A percentile compares a stretch with the other conserved stretches of the same genome.
phyloP scores from a whole-genome alignment of 2,888 invertebrate genomes.

The Parasteatoda lunata region DNA sequence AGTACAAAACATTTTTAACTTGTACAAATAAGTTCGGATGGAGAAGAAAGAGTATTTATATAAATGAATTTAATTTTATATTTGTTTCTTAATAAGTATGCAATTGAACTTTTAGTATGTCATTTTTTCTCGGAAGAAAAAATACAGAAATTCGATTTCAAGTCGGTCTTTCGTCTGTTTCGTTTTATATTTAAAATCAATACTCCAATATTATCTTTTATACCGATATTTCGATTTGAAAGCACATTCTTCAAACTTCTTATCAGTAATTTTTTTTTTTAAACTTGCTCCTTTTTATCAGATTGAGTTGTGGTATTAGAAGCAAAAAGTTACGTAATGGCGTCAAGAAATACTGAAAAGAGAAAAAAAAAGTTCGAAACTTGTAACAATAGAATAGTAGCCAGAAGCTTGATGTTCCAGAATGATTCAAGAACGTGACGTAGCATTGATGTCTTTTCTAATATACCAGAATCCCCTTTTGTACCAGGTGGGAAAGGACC shows the following conservation, averaged over 20 bases:
- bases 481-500: constrained; percentile 42
- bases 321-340: background rate
- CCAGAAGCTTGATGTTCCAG: background rate
- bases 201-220: background rate
- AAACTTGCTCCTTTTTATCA: background rate
- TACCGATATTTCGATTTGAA: background rate
- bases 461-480: constrained; percentile 1
- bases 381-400: background rate
- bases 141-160: background rate
- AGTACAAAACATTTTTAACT: too few species aligned
- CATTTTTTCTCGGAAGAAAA: background rate
- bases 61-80: too few species aligned
- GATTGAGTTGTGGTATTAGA: background rate
- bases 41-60: too few species aligned
- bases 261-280: background rate
- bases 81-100: too few species aligned
- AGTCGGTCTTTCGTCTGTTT: background rate
- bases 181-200: background rate
- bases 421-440: background rate
- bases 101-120: too few species aligned
- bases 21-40: too few species aligned
- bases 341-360: background rate
- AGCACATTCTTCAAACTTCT: background rate
- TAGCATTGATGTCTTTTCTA: background rate
- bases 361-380: background rate